Evolutionary conservation across 2,797 vertebrate species (phyloP).

Genomic region (Poliocrania exsul): DNA sequence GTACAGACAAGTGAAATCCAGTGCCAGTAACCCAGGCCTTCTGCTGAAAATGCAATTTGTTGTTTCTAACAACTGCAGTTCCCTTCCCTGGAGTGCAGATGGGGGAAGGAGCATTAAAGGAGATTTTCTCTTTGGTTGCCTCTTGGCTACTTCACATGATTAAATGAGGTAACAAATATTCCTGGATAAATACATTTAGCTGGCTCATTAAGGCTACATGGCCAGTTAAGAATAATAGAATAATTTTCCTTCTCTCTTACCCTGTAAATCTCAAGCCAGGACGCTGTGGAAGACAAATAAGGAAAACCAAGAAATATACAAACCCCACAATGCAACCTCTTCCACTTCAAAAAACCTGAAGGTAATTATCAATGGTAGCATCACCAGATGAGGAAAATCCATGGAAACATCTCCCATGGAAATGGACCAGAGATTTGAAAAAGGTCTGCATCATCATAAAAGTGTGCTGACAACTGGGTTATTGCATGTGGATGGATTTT

Average conservation of each 20-base stretch:
- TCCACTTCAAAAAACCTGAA: neutral
- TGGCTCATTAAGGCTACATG: neutral
- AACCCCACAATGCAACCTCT: fast-evolving
- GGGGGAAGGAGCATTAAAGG: neutral
- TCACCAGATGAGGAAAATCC: neutral
- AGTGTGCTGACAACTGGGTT: neutral
- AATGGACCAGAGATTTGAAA: neutral
- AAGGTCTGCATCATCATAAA: neutral
- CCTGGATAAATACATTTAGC: neutral
- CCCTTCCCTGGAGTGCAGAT: neutral
- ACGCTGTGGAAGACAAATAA: neutral
- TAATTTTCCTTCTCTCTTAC: neutral
- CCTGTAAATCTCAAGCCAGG: neutral
- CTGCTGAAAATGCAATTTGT: neutral
- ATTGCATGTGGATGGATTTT: neutral
- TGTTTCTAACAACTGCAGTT: neutral
- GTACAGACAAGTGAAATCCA: neutral
- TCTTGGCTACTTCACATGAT: neutral
- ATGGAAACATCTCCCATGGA: neutral
- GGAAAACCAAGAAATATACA: neutral
- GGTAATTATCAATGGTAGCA: neutral
- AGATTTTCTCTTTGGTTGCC: neutral
- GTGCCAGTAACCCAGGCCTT: neutral
- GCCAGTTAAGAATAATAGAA: neutral
- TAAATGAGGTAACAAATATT: neutral